phyloP scores from a whole-genome alignment of 2,888 invertebrate genomes.

The Archaeoteleia sp. region DNA sequence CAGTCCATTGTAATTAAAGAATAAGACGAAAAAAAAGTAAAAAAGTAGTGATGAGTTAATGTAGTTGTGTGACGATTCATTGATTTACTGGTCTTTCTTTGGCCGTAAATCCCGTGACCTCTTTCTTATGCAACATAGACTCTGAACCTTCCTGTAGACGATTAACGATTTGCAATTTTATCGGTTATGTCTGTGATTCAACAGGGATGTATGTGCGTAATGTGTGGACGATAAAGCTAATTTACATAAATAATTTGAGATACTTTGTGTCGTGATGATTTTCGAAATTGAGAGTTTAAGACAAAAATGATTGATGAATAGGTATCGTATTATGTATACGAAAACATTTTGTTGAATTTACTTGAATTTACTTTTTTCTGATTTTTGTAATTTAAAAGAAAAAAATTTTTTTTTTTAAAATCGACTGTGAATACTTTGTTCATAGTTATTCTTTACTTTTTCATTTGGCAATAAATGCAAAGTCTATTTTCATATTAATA shows the following conservation, averaged over 20 bases:
- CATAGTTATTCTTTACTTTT: not conserved
- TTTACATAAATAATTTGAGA: conserved; percentile 4
- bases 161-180: conserved; percentile 54
- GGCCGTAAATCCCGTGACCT: conserved; percentile 53
- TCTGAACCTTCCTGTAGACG: conserved; percentile 54
- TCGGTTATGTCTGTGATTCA: conserved; percentile 33
- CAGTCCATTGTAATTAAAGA: conserved; percentile 41
- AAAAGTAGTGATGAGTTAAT: conserved; percentile 45
- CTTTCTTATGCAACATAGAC: conserved; percentile 58
- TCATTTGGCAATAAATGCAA: conserved; percentile 16
- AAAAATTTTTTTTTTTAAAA: too few species aligned
- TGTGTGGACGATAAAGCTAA: conserved; percentile 3
- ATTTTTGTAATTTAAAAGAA: too few species aligned
- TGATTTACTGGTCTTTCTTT: conserved; percentile 45
- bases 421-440: not conserved
- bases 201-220: conserved; percentile 23
- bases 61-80: conserved; percentile 40
- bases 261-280: not conserved
- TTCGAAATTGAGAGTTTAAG: not conserved
- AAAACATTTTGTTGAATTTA: too few species aligned
- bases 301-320: not conserved
- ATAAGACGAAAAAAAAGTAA: conserved; percentile 44
- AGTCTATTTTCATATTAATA: conserved; percentile 18
- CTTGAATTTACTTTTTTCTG: too few species aligned
- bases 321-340: too few species aligned